Conservation (phyloP, 2,888 invertebrate species). For the Ypsolopha sequella region DNA sequence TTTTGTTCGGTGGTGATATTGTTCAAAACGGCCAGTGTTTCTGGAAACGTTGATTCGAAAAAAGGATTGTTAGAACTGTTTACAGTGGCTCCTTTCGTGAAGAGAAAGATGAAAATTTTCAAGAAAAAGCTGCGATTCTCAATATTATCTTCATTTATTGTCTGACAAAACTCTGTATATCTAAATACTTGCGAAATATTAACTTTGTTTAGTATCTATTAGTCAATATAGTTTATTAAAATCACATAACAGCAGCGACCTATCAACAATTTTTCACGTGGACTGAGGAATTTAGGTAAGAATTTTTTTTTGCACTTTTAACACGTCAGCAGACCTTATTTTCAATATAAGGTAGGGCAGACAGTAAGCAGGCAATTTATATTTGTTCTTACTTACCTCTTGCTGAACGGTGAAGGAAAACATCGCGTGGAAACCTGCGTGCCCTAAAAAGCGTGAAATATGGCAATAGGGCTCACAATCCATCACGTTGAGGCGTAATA, state of each 20-base stretch:
- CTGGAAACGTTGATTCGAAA: constrained; percentile 6
- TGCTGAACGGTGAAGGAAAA: no score
- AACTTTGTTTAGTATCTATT: neutral
- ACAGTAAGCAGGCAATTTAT: no score
- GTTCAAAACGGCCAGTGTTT: neutral
- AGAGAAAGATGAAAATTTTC: constrained; percentile 64
- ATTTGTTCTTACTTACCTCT: no score
- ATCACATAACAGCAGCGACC: constrained; percentile 34
- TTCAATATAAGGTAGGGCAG: no score
- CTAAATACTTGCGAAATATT: neutral
- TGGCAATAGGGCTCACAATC: no score
- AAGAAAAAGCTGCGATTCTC: constrained; percentile 64
- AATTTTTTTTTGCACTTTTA: no score
- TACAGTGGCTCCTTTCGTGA: constrained; percentile 58
- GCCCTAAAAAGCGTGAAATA: no score
- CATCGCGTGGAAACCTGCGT: no score
- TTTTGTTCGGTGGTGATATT: constrained; percentile 15
- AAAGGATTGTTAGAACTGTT: constrained; percentile 5
- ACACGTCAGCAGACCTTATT: no score
- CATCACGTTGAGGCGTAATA: no score
- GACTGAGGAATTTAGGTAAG: no score
- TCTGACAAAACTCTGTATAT: neutral
- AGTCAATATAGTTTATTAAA: constrained; percentile 3
- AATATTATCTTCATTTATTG: constrained; percentile 21
- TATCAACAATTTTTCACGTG: neutral